Evolutionary conservation across 2,888 invertebrate genomes (phyloP).

Genomic region (Spodoptera picta): DNA sequence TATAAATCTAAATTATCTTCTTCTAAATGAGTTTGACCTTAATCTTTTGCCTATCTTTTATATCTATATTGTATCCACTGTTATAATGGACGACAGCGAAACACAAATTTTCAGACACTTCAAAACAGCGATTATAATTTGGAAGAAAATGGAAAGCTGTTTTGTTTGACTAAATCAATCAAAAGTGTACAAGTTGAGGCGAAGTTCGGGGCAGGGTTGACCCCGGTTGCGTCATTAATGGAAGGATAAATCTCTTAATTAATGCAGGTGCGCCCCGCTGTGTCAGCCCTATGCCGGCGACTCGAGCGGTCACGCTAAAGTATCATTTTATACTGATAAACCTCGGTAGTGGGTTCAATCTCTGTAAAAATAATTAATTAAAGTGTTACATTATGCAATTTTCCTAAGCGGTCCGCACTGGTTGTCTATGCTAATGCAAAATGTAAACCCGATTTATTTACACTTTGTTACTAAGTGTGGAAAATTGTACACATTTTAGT

Average conservation of each 20-base stretch:
- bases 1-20: constrained; percentile 25
- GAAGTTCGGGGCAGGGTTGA: constrained; percentile 57
- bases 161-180: constrained; percentile 74
- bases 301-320: constrained; percentile 51
- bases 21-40: constrained; percentile 43
- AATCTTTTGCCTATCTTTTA: constrained; percentile 23
- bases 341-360: constrained; percentile 25
- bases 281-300: constrained; percentile 60
- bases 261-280: constrained; percentile 70
- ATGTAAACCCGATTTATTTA: constrained; percentile 21
- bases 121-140: constrained; percentile 55
- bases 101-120: constrained; percentile 45
- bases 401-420: constrained; percentile 13
- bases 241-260: constrained; percentile 76
- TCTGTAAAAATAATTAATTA: constrained; percentile 40
- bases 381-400: constrained; percentile 32
- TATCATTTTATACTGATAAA: constrained; percentile 43
- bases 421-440: constrained; percentile 29
- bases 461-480: constrained; percentile 1
- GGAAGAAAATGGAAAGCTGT: constrained; percentile 57
- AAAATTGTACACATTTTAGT: constrained; percentile 15
- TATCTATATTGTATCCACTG: constrained; percentile 22
- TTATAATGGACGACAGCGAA: constrained; percentile 32
- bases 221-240: constrained; percentile 65
- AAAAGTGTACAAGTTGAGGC: constrained; percentile 59